Conservation (phyloP, 2,888 invertebrate genomes). For the Salpingus planirostris region DNA sequence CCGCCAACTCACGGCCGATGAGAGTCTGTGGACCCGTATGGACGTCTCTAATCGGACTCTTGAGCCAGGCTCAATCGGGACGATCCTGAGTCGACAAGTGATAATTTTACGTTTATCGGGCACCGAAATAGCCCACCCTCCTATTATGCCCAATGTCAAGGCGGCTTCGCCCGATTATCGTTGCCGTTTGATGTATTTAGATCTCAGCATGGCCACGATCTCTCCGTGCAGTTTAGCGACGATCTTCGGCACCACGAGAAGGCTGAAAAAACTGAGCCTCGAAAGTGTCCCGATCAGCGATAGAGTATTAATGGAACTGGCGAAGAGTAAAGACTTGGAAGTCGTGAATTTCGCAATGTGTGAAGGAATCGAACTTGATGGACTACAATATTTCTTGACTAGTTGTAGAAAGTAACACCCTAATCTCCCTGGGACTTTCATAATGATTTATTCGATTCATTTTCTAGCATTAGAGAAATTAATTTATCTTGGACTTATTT, state of each 20-base stretch:
- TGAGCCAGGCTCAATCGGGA: constrained; percentile 58
- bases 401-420: constrained; percentile 51
- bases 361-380: constrained; percentile 56
- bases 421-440: too few species aligned
- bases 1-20: constrained; percentile 70
- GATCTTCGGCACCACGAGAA: constrained; percentile 56
- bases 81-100: constrained; percentile 69
- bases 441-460: constrained; percentile 9
- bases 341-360: constrained; percentile 80
- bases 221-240: constrained; percentile 48
- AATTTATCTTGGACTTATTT: constrained; percentile 80
- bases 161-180: constrained; percentile 39
- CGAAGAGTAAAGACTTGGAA: constrained; percentile 59
- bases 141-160: constrained; percentile 42
- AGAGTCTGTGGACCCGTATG: constrained; percentile 76
- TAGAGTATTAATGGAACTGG: constrained; percentile 57
- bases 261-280: constrained; percentile 72
- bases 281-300: constrained; percentile 65
- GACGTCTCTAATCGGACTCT: constrained; percentile 68
- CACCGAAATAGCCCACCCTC: constrained; percentile 57
- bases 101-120: constrained; percentile 69
- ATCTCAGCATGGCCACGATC: constrained; percentile 72
- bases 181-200: constrained; percentile 69
- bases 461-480: constrained; percentile 54
- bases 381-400: constrained; percentile 52